Conservation (phyloP, 2,888 invertebrate species). For the Ligdia adustata region DNA sequence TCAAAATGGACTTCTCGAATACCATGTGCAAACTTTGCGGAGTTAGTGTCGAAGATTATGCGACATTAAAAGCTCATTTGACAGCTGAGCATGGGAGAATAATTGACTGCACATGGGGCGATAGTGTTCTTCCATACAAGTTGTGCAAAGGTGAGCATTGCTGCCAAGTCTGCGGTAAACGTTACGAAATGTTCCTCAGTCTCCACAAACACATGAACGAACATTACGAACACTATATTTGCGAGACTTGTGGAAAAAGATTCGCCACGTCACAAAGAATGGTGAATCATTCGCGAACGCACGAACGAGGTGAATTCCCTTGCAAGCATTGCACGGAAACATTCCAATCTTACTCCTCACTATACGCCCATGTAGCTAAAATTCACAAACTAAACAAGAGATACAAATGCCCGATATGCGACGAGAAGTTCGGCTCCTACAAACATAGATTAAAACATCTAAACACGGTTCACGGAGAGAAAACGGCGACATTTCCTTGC, state of each 20-base stretch:
- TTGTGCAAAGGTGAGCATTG: constrained; percentile 66
- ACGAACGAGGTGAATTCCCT: constrained; percentile 66
- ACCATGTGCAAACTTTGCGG: constrained; percentile 66
- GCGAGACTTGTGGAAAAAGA: constrained; percentile 75
- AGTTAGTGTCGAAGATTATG: constrained; percentile 55
- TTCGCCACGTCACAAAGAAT: constrained; percentile 72
- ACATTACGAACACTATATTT: constrained; percentile 74
- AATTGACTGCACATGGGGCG: constrained; percentile 65
- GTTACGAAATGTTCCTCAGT: constrained; percentile 73
- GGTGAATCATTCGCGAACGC: constrained; percentile 70
- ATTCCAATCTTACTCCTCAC: constrained; percentile 60
- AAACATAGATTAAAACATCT: constrained; percentile 72
- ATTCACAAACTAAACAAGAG: constrained; percentile 68
- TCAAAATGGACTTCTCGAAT: constrained; percentile 72
- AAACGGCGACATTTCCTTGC: constrained; percentile 70
- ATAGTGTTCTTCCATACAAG: constrained; percentile 72
- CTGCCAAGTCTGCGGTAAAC: constrained; percentile 72
- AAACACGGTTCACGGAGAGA: constrained; percentile 66
- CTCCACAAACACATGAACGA: constrained; percentile 78
- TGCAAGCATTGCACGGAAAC: constrained; percentile 69
- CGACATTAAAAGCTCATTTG: constrained; percentile 61
- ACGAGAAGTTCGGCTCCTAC: constrained; percentile 73
- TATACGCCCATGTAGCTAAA: constrained; percentile 69
- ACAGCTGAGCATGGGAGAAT: constrained; percentile 56
- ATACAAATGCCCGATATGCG: constrained; percentile 76